Evolutionary conservation across 2,888 invertebrate species (phyloP), one percentile per base, ranked within the genome.

Genomic region (Harpalus rubripes): DNA sequence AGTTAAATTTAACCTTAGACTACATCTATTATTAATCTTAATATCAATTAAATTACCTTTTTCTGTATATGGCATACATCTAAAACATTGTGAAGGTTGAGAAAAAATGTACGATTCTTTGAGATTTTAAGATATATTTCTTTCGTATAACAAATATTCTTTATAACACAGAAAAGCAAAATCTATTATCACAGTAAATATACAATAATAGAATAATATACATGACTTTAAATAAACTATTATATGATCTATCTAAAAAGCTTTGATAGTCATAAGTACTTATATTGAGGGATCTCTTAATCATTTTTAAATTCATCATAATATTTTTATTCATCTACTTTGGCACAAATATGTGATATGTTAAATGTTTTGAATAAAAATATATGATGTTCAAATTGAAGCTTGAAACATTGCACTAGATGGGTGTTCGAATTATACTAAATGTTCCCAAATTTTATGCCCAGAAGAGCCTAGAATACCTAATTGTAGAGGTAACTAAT

Each of bases 121-220:
- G n/a, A n/a, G n/a, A n/a, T n/a, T 12, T 10, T 52, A 0, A 52
- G 10, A 52, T 52, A 52, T 52, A 52, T 52, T 52, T 52, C 32
- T 32, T 52, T 52, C 44, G 44, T 52, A 52, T 52, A 52, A 52
- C 44, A 52, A 52, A 52, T 52, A 52, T 52, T 52, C 44, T 52
- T 52, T 52, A 12, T 52, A 52, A 52, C 44, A 52, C 44, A 52
- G 44, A 52, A 52, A 52, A 52, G 44, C 44, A 52, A 52, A 52
- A 32, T 52, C 44, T 52, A 52, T 52, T 32, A 52, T 52, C 44
- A 52, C 44, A 52, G 44, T 52, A 52, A 52, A 52, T 52, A 52
- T 52, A 52, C 32, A 32, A 32, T 52, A 52, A 52, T 8, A 52
- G 44, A 52, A 52, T 52, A 52, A 12, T 52, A 44, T 10, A 52